A percentile compares a stretch with the other conserved stretches of the same genome.
These are phyloP conservation scores for Leptocoma aspasia DNA, from an alignment of 2,113 vertebrate species.

Conservation along the genomic window DNA sequence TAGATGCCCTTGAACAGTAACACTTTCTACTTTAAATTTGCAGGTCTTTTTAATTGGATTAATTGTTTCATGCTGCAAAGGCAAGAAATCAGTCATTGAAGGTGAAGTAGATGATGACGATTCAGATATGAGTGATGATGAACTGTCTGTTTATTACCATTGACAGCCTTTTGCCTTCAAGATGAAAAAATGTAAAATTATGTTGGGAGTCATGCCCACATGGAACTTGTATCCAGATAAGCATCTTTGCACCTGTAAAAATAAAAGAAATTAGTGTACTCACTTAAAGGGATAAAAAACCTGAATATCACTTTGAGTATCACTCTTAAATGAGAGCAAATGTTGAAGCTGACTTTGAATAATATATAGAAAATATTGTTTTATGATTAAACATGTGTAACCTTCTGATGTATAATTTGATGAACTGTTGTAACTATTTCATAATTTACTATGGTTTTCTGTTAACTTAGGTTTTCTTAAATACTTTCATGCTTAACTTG, in stretches of 20 bases:
- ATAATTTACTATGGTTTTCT: conserved; percentile 18
- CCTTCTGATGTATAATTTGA: conserved; percentile 54
- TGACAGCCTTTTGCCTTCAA: conserved; percentile 30
- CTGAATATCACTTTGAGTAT: conserved; percentile 43
- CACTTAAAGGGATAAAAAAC: conserved; percentile 15
- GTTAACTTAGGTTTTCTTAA: conserved; percentile 44
- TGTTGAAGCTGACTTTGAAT: conserved; percentile 37
- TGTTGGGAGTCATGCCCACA: not conserved
- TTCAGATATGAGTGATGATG: conserved; percentile 92
- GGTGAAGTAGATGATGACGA: conserved; percentile 93
- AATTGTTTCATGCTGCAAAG: conserved; percentile 92
- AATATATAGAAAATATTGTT: conserved; percentile 45
- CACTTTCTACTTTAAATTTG: not conserved
- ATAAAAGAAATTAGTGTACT: conserved; percentile 23
- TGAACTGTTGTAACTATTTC: conserved; percentile 25
- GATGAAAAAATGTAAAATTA: not conserved
- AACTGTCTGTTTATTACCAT: conserved; percentile 69
- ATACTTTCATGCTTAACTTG: not conserved
- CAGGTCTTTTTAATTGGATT: conserved; percentile 93
- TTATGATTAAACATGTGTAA: conserved; percentile 37
- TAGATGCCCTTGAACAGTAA: not conserved
- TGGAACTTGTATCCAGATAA: conserved; percentile 14
- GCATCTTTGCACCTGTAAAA: conserved; percentile 57
- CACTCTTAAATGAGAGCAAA: conserved; percentile 28
- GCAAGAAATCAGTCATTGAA: conserved; percentile 96